phyloP scores from a whole-genome alignment of 1,140 invertebrate species.

The Mycetomoellerius zeteki region DNA sequence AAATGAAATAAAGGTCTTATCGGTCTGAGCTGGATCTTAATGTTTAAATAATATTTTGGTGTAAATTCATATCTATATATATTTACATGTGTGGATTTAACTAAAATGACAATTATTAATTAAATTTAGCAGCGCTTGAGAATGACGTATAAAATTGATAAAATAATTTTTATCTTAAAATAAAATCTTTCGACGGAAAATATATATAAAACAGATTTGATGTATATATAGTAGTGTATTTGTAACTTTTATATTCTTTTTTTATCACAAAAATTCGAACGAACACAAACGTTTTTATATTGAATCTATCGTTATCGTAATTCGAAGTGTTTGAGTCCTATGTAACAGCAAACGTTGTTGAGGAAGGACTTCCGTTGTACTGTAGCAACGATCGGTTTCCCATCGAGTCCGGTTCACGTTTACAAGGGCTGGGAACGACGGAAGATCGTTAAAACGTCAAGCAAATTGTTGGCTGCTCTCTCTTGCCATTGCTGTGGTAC shows the following conservation, averaged over 20 bases:
- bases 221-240: not conserved
- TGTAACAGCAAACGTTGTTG: constrained; percentile 58
- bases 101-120: not conserved
- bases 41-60: too few relatives aligned
- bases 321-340: constrained; percentile 48
- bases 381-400: constrained; percentile 62
- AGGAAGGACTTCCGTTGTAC: constrained; percentile 55
- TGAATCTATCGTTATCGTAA: constrained; percentile 50
- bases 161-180: not conserved
- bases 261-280: not conserved
- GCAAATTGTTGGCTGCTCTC: constrained; percentile 58
- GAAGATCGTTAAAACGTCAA: constrained; percentile 65
- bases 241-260: not conserved
- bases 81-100: too few relatives aligned
- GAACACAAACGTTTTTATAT: constrained; percentile 24
- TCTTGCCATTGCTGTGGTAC: constrained; percentile 35
- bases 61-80: too few relatives aligned
- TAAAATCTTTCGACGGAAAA: not conserved
- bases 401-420: constrained; percentile 62
- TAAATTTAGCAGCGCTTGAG: not conserved
- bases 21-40: too few relatives aligned
- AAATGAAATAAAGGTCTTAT: too few relatives aligned
- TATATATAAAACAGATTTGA: not conserved
- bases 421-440: constrained; percentile 59
- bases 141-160: not conserved